Base-by-base conservation (phyloP, 2,797 vertebrate species). In the Danio jaintianensis region DNA sequence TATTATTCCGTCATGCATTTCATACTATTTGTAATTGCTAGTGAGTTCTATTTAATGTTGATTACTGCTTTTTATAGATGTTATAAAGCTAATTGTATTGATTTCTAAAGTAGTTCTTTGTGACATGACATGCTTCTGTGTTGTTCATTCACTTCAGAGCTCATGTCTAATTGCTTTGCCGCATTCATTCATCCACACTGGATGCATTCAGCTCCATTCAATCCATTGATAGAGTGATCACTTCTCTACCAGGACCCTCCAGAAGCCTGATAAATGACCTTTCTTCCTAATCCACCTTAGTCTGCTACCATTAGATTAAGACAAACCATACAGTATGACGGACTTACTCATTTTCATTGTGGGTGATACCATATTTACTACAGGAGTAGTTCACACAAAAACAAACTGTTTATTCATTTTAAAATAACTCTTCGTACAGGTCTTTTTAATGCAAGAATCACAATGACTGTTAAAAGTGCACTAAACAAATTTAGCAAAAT, bases 151-250 rank as follows among this genome's bases (percentile, higher is more conserved):
- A 52, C 36, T 69, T 48, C 13, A n/a, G 13, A 40, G 48, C 9
- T 53, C 11, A 13, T 52, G 58, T 29, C 61, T 38, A 61, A 61
- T 13, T 13, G 13, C 22, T 20, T 10, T 18, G 36, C 50, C 38
- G 16, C 53, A 56, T 43, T 43, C 40, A 43, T 56, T 38, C n/a
- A 5, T 71, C n/a, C 69, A 71, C 69, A 43, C 7, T 42, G 52
- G 36, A 55, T 20, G 36, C 38, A 43, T 43, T 72, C 20, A 43
- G 40, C 53, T 72, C 11, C 11, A 43, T 58, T 16, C 20, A 68
- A 50, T 68, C 45, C 66, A 50, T 7, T 16, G 45, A 68, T 13
- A 13, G 66, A 48, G 20, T 9, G 45, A 36, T 68, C 47, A 6
- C 45, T 29, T 22, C 47, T 36, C 45, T 68, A 7, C 43, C 3